Percentiles rank a stretch among this genome's conserved stretches.
Evolutionary conservation across 2,113 vertebrate genomes (phyloP).

Genomic region (Psilopsiagon aurifrons): DNA sequence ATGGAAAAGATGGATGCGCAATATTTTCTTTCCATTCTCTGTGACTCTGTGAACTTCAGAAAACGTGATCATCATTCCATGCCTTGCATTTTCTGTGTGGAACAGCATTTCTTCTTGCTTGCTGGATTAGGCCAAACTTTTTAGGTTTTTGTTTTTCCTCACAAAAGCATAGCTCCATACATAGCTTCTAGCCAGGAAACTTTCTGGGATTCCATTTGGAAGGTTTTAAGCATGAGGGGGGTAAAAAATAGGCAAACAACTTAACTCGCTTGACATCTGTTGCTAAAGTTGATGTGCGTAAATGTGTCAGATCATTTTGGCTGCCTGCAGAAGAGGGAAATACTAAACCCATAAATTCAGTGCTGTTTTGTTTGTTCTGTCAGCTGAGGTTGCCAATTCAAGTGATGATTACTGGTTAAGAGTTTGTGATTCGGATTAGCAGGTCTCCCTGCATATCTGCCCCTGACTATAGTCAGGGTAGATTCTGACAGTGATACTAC

Average conservation of each 20-base stretch:
- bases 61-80: background rate
- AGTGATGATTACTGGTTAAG: background rate
- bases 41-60: background rate
- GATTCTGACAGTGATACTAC: background rate
- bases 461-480: background rate
- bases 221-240: background rate
- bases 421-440: background rate
- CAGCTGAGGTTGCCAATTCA: background rate
- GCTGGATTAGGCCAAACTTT: background rate
- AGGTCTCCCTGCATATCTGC: background rate
- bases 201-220: conserved; percentile 26
- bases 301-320: conserved; percentile 39
- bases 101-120: background rate
- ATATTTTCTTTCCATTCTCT: background rate
- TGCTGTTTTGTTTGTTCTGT: conserved; percentile 10
- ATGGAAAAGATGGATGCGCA: background rate
- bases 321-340: background rate
- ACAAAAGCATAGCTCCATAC: background rate
- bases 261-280: conserved; percentile 29
- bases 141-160: background rate
- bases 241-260: background rate
- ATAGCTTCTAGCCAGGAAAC: background rate
- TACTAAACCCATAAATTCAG: background rate
- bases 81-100: background rate
- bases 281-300: background rate